Evolutionary conservation across 1,140 invertebrate species (phyloP), one percentile per base, ranked within the genome.

Genomic region (Zaprionus ornatus): DNA sequence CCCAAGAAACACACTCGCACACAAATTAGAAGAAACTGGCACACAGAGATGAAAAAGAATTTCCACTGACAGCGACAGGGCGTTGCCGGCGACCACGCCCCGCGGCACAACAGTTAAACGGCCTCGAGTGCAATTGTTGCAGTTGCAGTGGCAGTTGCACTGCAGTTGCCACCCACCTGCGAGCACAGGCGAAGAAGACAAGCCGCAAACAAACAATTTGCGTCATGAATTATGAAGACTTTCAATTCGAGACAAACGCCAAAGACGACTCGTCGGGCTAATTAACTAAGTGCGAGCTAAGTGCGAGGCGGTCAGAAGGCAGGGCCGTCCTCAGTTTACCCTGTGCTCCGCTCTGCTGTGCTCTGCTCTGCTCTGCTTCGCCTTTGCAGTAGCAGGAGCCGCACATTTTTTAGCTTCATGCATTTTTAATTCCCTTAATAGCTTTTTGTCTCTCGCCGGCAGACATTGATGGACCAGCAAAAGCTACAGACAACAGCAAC

Each of bases 401-500:
- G 77, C 71, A 82, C 12, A n/a, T 50, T 77, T 90, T 85, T 82
- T 74, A 75, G 82, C 87, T 71, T 91, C 86, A 90, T 90, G 87
- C 83, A 90, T 90, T 90, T 90, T 90, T 90, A 90, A 90, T 90
- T 85, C 80, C 76, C 77, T 82, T 90, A 90, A 90, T 90, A 90
- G 86, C 86, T 90, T 90, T 74, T 90, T 87, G 87, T 82, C 79
- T 78, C 81, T 82, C 68, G 23, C 64, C 74, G 25, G 64, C 85
- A 88, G 85, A 90, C 85, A 82, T 90, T 90, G 85, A 90, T 90
- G 85, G 85, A 88, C 84, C 84, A 83, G 77, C 79, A 45, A 48
- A 40, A 72, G 21, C 3, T 2, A 62, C 37, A 32, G 9, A 48
- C 45, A 74, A 67, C 23, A 67, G 35, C 57, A 50, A n/a, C 63